Conservation (phyloP, 2,113 vertebrate genomes). For the Xiphophorus maculatus region DNA sequence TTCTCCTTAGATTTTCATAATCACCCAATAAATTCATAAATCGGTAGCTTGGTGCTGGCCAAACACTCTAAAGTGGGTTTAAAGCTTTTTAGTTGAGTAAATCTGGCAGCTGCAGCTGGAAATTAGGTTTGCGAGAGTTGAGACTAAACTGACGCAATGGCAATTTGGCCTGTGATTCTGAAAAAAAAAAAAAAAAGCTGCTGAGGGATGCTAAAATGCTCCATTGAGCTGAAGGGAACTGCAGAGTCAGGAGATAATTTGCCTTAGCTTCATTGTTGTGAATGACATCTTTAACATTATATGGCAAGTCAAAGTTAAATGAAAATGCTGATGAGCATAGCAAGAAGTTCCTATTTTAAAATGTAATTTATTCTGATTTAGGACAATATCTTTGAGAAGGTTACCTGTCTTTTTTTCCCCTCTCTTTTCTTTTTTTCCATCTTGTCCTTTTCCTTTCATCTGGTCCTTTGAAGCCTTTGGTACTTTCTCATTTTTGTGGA, state of each 20-base stretch:
- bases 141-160: constrained; percentile 18
- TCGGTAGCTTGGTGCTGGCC: background rate
- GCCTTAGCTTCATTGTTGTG: background rate
- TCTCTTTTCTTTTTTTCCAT: constrained; percentile 6
- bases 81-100: constrained; percentile 1
- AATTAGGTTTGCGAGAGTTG: constrained; percentile 3
- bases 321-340: background rate
- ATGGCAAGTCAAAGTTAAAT: constrained; percentile 4
- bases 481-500: constrained; percentile 42
- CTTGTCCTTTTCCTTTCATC: constrained; percentile 34
- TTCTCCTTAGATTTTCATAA: background rate
- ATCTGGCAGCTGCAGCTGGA: constrained; percentile 15
- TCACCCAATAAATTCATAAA: background rate
- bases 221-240: constrained; percentile 21
- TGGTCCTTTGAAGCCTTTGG: constrained; percentile 30
- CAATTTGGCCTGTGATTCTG: background rate
- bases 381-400: background rate
- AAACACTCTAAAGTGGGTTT: constrained; percentile 6
- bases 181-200: constrained; percentile 16
- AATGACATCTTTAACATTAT: constrained; percentile 10
- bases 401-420: constrained; percentile 36
- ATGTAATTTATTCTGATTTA: background rate
- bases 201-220: constrained; percentile 15
- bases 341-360: background rate
- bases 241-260: constrained; percentile 11